phyloP scores from a whole-genome alignment of 92 coral and sea anemone genomes.

The Pocillopora meandrina region DNA sequence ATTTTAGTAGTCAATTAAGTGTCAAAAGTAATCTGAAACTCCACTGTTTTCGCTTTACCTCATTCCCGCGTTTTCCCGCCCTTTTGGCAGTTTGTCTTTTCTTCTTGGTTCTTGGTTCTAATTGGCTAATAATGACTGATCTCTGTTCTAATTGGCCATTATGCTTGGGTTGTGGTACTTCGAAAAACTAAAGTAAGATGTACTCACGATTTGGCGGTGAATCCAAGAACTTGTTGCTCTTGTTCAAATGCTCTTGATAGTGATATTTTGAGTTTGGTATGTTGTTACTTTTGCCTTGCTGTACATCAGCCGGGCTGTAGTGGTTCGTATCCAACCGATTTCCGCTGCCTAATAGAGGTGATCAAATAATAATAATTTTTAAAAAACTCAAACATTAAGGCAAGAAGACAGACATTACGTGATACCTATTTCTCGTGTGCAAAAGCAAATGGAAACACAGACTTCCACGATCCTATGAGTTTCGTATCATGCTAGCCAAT shows the following conservation, averaged over 20 bases:
- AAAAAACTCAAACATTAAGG: background rate
- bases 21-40: no score
- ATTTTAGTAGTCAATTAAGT: no score
- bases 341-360: constrained; percentile 5
- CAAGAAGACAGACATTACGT: no score
- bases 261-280: constrained; percentile 46
- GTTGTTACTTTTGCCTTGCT: constrained; percentile 47
- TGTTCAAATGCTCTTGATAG: constrained; percentile 69
- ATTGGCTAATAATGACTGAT: no score
- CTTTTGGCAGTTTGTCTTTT: no score
- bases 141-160: no score
- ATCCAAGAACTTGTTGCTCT: constrained; percentile 60
- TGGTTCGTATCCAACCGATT: constrained; percentile 47
- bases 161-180: no score
- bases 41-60: no score
- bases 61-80: no score
- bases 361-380: no score
- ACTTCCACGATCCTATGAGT: background rate
- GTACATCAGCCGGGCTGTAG: constrained; percentile 51
- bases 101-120: no score
- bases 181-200: background rate
- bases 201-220: constrained; percentile 54
- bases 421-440: background rate
- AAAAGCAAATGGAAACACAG: background rate
- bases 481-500: background rate